Percentiles rank a stretch among this genome's conserved stretches.
phyloP scores from a whole-genome alignment of 2,113 vertebrate species.

The Lontra canadensis region DNA sequence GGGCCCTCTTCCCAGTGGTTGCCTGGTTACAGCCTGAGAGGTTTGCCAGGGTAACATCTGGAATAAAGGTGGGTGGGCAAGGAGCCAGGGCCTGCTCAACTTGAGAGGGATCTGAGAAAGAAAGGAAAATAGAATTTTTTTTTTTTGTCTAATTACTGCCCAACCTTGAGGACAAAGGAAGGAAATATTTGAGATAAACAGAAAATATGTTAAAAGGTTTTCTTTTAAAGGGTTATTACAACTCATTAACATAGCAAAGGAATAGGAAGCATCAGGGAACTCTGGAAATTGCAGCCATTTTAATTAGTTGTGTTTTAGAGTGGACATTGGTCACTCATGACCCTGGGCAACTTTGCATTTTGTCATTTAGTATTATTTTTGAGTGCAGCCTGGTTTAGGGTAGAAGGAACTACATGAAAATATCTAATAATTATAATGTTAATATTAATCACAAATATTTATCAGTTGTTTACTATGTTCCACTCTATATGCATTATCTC shows the following conservation, averaged over 20 bases:
- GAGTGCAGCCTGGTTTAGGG: neutral
- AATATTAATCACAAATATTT: neutral
- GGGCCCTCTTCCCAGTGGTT: conserved; percentile 84
- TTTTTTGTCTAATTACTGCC: conserved; percentile 55
- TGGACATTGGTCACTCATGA: neutral
- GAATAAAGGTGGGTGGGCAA: conserved; percentile 89
- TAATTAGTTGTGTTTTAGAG: conserved; percentile 20
- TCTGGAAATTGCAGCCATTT: conserved; percentile 33
- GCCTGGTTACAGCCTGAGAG: conserved; percentile 87
- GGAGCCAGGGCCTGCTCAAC: conserved; percentile 84
- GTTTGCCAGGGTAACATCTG: conserved; percentile 90
- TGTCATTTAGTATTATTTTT: neutral
- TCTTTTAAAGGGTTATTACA: conserved; percentile 68
- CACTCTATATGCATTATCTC: neutral
- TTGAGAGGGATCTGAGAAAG: conserved; percentile 62
- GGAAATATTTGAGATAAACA: conserved; percentile 79
- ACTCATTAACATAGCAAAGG: conserved; percentile 70
- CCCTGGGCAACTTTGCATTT: conserved; percentile 21
- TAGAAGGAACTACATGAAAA: neutral
- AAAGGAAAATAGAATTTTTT: conserved; percentile 72
- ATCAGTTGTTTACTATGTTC: neutral
- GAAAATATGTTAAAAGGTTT: conserved; percentile 76
- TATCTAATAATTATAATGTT: neutral
- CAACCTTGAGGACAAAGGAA: conserved; percentile 77
- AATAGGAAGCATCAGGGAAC: neutral